Base-by-base conservation (phyloP, 2,113 vertebrate genomes). In the Himantopus leucocephalus region DNA sequence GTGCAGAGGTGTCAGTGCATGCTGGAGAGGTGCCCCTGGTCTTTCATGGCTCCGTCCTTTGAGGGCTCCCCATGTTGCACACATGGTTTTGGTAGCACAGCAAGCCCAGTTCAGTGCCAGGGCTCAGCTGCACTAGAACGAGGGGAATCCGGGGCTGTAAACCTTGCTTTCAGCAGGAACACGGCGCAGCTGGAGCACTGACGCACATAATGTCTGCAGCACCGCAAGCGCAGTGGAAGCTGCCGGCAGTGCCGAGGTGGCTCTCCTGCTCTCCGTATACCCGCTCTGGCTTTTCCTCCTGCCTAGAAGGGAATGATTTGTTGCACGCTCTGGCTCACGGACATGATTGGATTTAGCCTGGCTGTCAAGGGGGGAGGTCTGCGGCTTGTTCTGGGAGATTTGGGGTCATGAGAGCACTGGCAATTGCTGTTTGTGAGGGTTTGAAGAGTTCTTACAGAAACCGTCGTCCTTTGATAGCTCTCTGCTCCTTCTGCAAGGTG, bases 171-270 rank as follows among this genome's bases (percentile, higher is more conserved):
- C 50, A 1, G 3, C 67, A 32, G 72, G 56, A 55, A 14, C 10
- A 1, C 0, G 2, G 37, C 1, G 0, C 16, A 22, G 72, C 30
- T 76, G 78, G 56, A 53, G 47, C 47, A 2, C 21, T 12, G 73
- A 10, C 5, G 35, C 39, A 6, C 1, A 0, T 12, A 41, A 16
- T 4, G 4, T 41, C 66, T 52, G 35, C 6, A 5, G 71, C 10
- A 14, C 72, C 14, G 11, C 27, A 18, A 35, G 29, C 32, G 39
- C 27, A 0, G 1, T 0, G 0, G 58, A 23, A 67, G 72, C 56
- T 68, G 67, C 45, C 1, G 3, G n/a, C 2, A 21, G 21, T 62
- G 60, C 74, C 0, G 0, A 4, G 3, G 1, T 21, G 50, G 15
- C 56, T 78, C 60, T 74, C 56, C 48, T 15, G 39, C 41, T 27